Percentiles rank a stretch among this genome's conserved stretches.
Conservation (phyloP, 1,140 invertebrate species). For the Leptinotarsa undecemlineata region DNA sequence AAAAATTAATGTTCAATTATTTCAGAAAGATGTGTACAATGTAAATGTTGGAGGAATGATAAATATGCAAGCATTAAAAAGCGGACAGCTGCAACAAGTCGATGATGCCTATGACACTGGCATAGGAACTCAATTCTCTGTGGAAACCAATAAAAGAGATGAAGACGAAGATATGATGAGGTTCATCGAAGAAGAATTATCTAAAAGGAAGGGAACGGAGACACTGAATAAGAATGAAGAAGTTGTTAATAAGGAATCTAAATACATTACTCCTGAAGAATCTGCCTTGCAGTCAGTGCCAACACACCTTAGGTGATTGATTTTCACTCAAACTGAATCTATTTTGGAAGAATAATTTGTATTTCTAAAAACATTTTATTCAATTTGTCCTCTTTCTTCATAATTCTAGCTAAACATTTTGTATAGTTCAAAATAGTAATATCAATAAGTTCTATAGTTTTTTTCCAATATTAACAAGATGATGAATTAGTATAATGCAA, state of each 20-base stretch:
- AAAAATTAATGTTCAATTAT: background rate
- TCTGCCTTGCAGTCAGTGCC: conserved; percentile 83
- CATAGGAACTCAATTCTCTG: conserved; percentile 96
- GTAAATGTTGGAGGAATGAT: conserved; percentile 87
- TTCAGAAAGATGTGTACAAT: conserved; percentile 75
- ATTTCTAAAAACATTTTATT: background rate
- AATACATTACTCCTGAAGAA: conserved; percentile 82
- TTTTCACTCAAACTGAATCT: conserved; percentile 68
- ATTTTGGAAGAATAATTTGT: no score
- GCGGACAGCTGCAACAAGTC: conserved; percentile 71
- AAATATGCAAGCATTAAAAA: conserved; percentile 86
- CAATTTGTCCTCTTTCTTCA: no score
- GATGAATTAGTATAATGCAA: no score
- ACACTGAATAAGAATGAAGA: conserved; percentile 46
- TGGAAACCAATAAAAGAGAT: conserved; percentile 96
- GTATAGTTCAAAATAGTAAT: no score
- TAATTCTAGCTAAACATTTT: no score
- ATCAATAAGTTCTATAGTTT: no score
- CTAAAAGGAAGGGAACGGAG: conserved; percentile 79
- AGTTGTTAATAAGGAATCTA: conserved; percentile 57
- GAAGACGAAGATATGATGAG: conserved; percentile 99
- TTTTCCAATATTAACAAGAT: no score
- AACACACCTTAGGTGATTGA: conserved; percentile 77
- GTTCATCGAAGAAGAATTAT: conserved; percentile 92
- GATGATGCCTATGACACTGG: conserved; percentile 88